Percentiles rank a stretch among this genome's conserved stretches.
Conservation (phyloP, 2,888 invertebrate genomes). For the Thecophora atra region DNA sequence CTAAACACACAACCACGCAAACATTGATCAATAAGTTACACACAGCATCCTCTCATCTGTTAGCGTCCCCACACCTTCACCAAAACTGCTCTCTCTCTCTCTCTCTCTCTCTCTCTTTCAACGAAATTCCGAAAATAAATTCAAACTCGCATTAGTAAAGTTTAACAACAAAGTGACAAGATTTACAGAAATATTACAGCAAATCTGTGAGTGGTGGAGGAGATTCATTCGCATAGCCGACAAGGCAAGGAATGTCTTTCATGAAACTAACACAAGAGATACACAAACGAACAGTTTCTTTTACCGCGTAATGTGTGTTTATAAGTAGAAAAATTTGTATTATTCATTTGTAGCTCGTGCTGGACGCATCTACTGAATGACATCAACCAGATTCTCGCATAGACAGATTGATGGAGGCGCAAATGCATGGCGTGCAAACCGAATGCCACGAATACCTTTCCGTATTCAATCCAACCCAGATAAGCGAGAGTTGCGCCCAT, state of each 20-base stretch:
- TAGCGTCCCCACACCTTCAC: too few species aligned
- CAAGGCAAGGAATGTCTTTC: too few species aligned
- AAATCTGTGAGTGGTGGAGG: not conserved
- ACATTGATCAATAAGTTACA: not conserved
- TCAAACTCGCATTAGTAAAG: conserved; percentile 39
- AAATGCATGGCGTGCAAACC: not conserved
- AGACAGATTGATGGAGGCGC: not conserved
- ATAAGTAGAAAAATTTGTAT: not conserved
- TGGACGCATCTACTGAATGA: not conserved
- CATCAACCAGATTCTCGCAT: not conserved
- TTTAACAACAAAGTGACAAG: conserved; percentile 38
- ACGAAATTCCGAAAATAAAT: conserved; percentile 32
- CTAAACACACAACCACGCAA: conserved; percentile 12
- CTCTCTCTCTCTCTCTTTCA: not conserved
- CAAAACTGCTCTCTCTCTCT: too few species aligned
- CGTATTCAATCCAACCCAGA: not conserved
- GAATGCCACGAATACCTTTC: not conserved
- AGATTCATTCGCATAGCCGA: too few species aligned
- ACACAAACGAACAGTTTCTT: not conserved
- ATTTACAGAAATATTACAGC: conserved; percentile 33
- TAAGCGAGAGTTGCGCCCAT: not conserved
- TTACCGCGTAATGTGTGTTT: conserved; percentile 18
- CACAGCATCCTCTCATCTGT: too few species aligned
- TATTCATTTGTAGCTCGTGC: not conserved
- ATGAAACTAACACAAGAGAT: not conserved